Conservation (phyloP, 1,140 invertebrate species). For the Atta cephalotes region DNA sequence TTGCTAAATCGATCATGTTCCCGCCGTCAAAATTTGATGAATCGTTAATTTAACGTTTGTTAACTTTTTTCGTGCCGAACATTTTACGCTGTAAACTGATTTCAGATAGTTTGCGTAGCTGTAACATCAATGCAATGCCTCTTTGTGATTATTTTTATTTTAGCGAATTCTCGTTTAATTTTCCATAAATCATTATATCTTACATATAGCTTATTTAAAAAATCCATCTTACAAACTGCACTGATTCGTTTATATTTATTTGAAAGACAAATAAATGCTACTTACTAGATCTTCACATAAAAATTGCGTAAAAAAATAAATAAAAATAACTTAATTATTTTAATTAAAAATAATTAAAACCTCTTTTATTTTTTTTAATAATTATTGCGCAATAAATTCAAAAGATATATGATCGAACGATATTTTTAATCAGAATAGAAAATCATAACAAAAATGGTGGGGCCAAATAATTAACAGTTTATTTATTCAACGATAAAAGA, state of each 20-base stretch:
- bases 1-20: conserved; percentile 31
- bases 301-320: neutral
- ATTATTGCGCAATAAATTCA: neutral
- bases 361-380: neutral
- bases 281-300: neutral
- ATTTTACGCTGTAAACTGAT: conserved; percentile 27
- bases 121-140: neutral
- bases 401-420: neutral
- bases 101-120: neutral
- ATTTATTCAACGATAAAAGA: neutral
- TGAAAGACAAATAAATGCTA: neutral
- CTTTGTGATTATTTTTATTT: neutral
- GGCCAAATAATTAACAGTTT: neutral
- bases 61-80: conserved; percentile 15
- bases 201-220: neutral
- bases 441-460: neutral
- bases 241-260: neutral
- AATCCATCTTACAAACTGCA: neutral
- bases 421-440: neutral
- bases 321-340: neutral
- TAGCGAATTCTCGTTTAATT: neutral
- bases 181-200: neutral
- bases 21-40: conserved; percentile 24
- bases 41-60: conserved; percentile 40
- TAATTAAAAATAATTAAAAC: neutral